These are phyloP conservation scores for Pentamera pediparva DNA, from an alignment of 53 echinoderm and acorn worm species.

Conservation along the genomic window DNA sequence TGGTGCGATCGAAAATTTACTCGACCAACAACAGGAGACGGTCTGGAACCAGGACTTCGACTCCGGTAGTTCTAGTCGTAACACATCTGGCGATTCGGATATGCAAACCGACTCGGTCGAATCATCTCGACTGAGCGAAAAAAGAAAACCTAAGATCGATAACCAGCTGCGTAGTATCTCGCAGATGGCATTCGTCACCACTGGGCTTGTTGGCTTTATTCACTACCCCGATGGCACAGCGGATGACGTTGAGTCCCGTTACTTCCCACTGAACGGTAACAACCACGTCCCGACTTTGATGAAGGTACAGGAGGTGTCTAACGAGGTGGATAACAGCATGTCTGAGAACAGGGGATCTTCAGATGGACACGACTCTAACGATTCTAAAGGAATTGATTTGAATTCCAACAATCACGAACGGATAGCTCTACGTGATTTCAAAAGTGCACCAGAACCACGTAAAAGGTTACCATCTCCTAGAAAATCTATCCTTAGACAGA, in stretches of 20 bases:
- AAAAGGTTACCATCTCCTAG: background rate
- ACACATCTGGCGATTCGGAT: slow-evolving; percentile 63
- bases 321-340: slow-evolving; percentile 15
- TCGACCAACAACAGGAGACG: slow-evolving; percentile 29
- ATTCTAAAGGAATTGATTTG: slow-evolving; percentile 16
- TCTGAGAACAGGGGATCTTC: slow-evolving; percentile 2
- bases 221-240: slow-evolving; percentile 43
- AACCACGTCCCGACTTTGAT: slow-evolving; percentile 29
- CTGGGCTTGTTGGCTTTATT: slow-evolving; percentile 69
- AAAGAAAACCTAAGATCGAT: slow-evolving; percentile 64
- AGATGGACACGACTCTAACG: slow-evolving; percentile 3
- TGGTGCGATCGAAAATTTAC: slow-evolving; percentile 12
- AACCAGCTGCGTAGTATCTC: slow-evolving; percentile 70
- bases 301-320: slow-evolving; percentile 26
- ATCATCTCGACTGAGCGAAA: slow-evolving; percentile 34
- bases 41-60: slow-evolving; percentile 74
- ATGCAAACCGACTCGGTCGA: slow-evolving; percentile 58
- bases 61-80: slow-evolving; percentile 64
- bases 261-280: slow-evolving; percentile 14
- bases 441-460: slow-evolving; percentile 14
- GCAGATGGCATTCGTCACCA: slow-evolving; percentile 71
- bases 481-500: slow-evolving; percentile 50
- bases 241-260: slow-evolving; percentile 18
- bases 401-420: slow-evolving; percentile 12
- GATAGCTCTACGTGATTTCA: slow-evolving; percentile 20